Evolutionary conservation across 92 coral and sea anemone species (phyloP).

Genomic region (Meandrina meandrites): DNA sequence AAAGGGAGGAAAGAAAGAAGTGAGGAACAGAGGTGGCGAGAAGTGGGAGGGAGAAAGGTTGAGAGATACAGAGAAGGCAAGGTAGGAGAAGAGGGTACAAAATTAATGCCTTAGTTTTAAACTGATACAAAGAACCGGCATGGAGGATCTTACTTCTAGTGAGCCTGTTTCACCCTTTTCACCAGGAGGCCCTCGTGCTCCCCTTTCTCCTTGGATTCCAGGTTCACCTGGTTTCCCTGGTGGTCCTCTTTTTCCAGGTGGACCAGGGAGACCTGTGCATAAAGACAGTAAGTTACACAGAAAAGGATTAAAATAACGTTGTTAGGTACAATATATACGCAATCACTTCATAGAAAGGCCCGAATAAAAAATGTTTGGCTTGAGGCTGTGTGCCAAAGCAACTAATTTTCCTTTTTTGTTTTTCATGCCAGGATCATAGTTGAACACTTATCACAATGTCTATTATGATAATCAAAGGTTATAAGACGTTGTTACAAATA

Average conservation of each 20-base stretch:
- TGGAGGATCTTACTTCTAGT: conserved; percentile 57
- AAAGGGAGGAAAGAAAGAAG: neutral
- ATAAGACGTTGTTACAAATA: too few relatives aligned
- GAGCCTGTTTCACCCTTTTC: conserved; percentile 82
- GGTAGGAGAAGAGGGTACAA: neutral
- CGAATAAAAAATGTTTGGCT: neutral
- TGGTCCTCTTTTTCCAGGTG: conserved; percentile 85
- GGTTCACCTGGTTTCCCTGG: conserved; percentile 63
- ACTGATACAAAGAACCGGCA: neutral
- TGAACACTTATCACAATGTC: too few relatives aligned
- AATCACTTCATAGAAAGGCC: too few relatives aligned
- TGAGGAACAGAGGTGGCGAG: neutral
- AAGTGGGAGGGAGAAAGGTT: too few relatives aligned
- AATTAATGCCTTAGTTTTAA: neutral
- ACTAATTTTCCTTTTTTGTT: too few relatives aligned
- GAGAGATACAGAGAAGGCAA: too few relatives aligned
- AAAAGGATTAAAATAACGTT: neutral
- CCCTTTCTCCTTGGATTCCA: conserved; percentile 60
- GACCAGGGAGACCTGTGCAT: conserved; percentile 66
- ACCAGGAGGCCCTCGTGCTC: conserved; percentile 66
- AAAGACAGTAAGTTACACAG: neutral
- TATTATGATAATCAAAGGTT: too few relatives aligned
- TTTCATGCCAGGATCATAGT: too few relatives aligned
- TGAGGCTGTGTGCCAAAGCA: neutral
- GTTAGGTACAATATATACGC: neutral